These are phyloP conservation scores for Uropetala carovei DNA, from an alignment of 2,888 invertebrate genomes.

Conservation along the genomic window DNA sequence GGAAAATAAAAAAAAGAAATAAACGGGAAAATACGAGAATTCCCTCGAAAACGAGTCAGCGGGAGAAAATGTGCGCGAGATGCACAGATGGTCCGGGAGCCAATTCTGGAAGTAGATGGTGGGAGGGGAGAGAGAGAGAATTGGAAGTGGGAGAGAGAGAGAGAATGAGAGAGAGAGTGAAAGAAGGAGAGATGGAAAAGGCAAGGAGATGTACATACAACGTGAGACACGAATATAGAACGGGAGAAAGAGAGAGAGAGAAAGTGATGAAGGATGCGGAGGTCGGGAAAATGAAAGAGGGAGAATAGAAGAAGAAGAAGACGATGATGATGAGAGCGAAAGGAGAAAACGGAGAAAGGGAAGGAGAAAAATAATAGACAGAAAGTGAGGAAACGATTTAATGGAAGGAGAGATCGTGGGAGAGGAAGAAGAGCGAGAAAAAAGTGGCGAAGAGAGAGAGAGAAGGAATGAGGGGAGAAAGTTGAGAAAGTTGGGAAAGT, in stretches of 20 bases:
- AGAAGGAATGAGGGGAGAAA: no score
- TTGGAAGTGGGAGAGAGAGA: neutral
- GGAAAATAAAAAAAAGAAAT: neutral
- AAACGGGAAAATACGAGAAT: neutral
- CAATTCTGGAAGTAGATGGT: constrained; percentile 5
- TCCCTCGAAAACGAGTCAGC: neutral
- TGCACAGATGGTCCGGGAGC: neutral
- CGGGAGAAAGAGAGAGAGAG: neutral
- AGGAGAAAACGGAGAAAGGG: no score
- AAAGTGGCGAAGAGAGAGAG: no score
- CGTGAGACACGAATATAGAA: neutral
- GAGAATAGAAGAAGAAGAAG: neutral
- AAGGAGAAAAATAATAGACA: no score
- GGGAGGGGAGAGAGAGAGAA: neutral
- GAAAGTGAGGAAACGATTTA: no score
- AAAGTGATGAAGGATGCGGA: neutral
- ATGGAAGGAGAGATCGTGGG: no score
- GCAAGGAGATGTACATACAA: no score
- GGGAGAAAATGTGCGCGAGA: neutral
- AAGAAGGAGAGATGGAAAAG: neutral
- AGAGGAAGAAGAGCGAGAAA: no score
- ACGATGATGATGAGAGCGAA: no score
- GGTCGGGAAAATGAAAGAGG: neutral
- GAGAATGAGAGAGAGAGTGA: neutral
- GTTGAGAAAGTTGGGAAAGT: no score